Evolutionary conservation across 2,797 vertebrate species (phyloP), one percentile per base, ranked within the genome.

Genomic region (Mormyrops boulengeri): DNA sequence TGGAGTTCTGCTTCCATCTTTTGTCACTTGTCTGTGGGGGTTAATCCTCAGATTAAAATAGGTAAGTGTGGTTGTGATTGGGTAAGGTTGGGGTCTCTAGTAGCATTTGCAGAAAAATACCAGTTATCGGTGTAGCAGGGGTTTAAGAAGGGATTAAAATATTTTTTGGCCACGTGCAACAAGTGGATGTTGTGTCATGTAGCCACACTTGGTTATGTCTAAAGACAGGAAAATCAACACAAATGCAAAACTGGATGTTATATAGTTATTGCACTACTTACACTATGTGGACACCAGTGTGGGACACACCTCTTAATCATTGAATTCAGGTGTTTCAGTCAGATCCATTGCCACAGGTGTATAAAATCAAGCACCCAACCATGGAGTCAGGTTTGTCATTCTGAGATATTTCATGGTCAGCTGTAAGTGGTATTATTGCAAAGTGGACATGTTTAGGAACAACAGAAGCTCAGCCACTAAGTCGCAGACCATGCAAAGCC

Each of bases 1-100:
- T 90, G 87, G 55, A 30, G 9, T 82, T 22, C 52, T 90, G 0
- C 88, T 88, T 50, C 34, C 82, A 57, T 89, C 2, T 85, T 47
- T 47, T 6, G 44, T 47, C 41, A 3, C 17, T 47, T 80, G 5
- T n/a, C 8, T n/a, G 34, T 47, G 8, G 38, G 73, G 38, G 38
- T 44, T 80, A 80, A 80, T 80, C 9, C 34, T 19, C 47, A 80
- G 73, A 80, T 34, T n/a, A 9, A 44, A 80, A 47, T 41, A 80
- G 17, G 7, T 19, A 80, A 9, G 17, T n/a, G 14, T 80, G 73
- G 17, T 44, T 41, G 14, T 80, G 38, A 47, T 19, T 80, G 73
- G 73, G 6, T 19, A 80, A 80, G 17, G 17, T 44, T 47, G 38
- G 73, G 19, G 17, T 41, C 4, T 73, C 22, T 73, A 26, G 57